Evolutionary conservation across 2,797 vertebrate species (phyloP), one percentile per base, ranked within the genome.

Genomic region (Syngnathus acus): DNA sequence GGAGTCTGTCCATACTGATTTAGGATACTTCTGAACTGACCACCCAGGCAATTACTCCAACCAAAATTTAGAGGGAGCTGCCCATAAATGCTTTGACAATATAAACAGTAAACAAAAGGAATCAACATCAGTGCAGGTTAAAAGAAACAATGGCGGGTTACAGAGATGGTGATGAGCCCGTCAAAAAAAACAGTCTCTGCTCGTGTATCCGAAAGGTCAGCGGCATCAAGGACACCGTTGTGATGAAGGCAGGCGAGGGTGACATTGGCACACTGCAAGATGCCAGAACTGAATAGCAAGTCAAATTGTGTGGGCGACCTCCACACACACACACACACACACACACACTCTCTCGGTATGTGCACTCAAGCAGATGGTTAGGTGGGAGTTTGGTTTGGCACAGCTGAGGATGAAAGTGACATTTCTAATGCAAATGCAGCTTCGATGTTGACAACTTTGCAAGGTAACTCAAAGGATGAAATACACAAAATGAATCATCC

Each of bases 361-460:
- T 67, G 71, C 59, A 72, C 55, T 68, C 54, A 68, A 72, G 67
- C 86, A 88, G 86, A 87, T 88, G 87, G 86, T 68, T 51, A 50
- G 69, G 65, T 73, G 67, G 72, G 72, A 71, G 65, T 47, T 45
- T 71, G 68, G 26, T 70, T 69, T 68, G 68, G 42, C 55, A 60
- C 68, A 53, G 74, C 72, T 79, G 73, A 82, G 65, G 65, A 76
- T 77, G 82, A 84, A 89, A 84, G 87, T 89, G 84, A 89, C 84
- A 84, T 84, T 89, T 71, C 55, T 75, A 74, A 89, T 87, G 86
- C 69, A 85, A 86, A 88, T 85, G 68, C 79, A 83, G 82, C 82
- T 78, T 40, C 57, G 57, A 10, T 83, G 76, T 78, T 68, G 74
- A 68, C 69, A 62, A 65, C 67, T 81, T 43, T 61, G 74, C 39